Evolutionary conservation across 1,140 invertebrate genomes (phyloP).

Genomic region (Heliconius hewitsoni): DNA sequence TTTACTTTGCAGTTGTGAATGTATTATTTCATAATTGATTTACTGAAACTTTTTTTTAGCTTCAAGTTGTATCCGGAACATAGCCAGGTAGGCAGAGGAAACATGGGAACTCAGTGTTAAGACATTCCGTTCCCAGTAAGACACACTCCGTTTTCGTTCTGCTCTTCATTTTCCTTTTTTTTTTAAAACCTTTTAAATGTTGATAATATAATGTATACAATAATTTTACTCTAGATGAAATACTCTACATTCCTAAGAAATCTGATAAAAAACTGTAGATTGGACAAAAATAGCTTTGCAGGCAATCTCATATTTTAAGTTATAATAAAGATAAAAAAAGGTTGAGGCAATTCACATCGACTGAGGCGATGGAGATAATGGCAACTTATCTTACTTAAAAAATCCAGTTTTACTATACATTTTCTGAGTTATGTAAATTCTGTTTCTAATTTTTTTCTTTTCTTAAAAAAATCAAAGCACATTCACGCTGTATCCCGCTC

Average conservation of each 20-base stretch:
- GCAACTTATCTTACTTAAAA: not conserved
- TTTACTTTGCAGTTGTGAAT: too few relatives aligned
- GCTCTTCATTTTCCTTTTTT: too few relatives aligned
- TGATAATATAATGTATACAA: not conserved
- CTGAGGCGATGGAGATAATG: not conserved
- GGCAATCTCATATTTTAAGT: not conserved
- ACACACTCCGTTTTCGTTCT: too few relatives aligned
- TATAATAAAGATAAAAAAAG: conserved; percentile 6
- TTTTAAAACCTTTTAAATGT: not conserved
- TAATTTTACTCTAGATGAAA: not conserved
- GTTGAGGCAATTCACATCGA: not conserved
- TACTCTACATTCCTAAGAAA: not conserved
- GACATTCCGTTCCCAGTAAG: too few relatives aligned
- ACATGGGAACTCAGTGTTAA: too few relatives aligned
- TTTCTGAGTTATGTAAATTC: not conserved
- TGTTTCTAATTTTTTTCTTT: not conserved
- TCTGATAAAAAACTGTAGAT: not conserved
- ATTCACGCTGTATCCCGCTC: too few relatives aligned
- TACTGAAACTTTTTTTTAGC: too few relatives aligned
- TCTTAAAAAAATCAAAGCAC: too few relatives aligned
- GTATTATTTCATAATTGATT: too few relatives aligned
- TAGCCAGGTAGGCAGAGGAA: too few relatives aligned
- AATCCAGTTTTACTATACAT: not conserved
- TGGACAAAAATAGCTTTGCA: not conserved
- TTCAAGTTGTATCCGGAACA: too few relatives aligned